Evolutionary conservation across 2,888 invertebrate genomes (phyloP).

Genomic region (Cheilosia vulpina): DNA sequence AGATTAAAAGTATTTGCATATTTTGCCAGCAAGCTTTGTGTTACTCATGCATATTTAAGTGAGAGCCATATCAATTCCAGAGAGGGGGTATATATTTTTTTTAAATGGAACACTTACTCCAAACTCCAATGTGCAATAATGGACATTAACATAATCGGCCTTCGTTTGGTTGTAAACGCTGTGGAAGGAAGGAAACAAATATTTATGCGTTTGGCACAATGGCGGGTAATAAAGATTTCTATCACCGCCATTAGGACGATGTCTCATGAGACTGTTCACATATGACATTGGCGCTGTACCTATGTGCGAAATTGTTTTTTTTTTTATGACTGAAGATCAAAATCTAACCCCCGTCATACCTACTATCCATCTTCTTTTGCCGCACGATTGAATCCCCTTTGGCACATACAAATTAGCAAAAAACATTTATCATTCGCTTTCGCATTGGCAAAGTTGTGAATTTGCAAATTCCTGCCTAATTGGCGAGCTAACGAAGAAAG

Average conservation of each 20-base stretch:
- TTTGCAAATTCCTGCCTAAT: constrained; percentile 24
- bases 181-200: no score
- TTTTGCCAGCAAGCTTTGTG: constrained; percentile 3
- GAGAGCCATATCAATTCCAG: constrained; percentile 14
- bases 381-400: not conserved
- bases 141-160: constrained; percentile 11
- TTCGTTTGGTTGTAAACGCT: not conserved
- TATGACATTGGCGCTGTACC: no score
- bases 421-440: constrained; percentile 5
- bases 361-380: not conserved
- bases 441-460: constrained; percentile 5
- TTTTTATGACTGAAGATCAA: no score
- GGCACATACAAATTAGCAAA: not conserved
- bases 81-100: not conserved
- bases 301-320: no score
- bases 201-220: not conserved
- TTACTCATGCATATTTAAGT: constrained; percentile 8
- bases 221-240: not conserved
- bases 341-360: not conserved
- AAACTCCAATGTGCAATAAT: not conserved
- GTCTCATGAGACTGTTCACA: not conserved
- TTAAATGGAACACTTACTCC: not conserved
- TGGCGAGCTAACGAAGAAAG: constrained; percentile 45
- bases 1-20: constrained; percentile 55
- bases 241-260: not conserved